These are phyloP conservation scores for Heliconius ismenius DNA, from an alignment of 2,888 invertebrate species.

Conservation along the genomic window DNA sequence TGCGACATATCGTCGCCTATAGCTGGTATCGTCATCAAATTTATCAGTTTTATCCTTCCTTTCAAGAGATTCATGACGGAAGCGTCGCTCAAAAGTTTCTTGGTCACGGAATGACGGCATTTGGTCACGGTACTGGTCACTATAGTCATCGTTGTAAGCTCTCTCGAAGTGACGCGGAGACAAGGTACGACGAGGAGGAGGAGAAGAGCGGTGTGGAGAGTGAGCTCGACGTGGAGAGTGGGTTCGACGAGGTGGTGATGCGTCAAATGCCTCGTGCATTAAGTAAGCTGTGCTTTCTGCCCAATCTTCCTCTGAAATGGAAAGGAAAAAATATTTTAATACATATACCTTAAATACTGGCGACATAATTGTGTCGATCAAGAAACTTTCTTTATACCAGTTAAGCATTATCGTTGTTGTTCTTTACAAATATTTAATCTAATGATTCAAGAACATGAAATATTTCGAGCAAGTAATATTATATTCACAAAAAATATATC, in stretches of 20 bases:
- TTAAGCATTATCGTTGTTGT: too few species aligned
- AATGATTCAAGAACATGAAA: neutral
- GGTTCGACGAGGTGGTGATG: slow-evolving; percentile 66
- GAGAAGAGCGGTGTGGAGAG: slow-evolving; percentile 47
- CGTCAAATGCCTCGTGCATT: slow-evolving; percentile 82
- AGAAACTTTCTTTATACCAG: neutral
- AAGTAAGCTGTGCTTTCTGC: slow-evolving; percentile 84
- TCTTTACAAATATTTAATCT: neutral
- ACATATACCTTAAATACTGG: neutral
- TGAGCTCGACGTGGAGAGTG: slow-evolving; percentile 51
- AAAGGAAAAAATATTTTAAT: slow-evolving; percentile 42
- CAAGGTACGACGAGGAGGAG: slow-evolving; percentile 59
- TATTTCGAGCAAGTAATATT: neutral
- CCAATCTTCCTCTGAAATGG: slow-evolving; percentile 89
- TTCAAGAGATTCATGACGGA: slow-evolving; percentile 74
- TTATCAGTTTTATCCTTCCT: slow-evolving; percentile 72
- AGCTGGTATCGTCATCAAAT: slow-evolving; percentile 65
- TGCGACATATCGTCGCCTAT: slow-evolving; percentile 78
- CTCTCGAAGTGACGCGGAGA: slow-evolving; percentile 58
- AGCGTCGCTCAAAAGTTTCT: slow-evolving; percentile 68
- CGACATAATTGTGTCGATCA: neutral
- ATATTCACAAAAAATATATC: neutral
- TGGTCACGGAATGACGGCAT: slow-evolving; percentile 70
- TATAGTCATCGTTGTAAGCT: slow-evolving; percentile 55
- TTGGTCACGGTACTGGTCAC: slow-evolving; percentile 62